Base-by-base conservation (phyloP, 2,113 vertebrate species). In the Struthidea cinerea region DNA sequence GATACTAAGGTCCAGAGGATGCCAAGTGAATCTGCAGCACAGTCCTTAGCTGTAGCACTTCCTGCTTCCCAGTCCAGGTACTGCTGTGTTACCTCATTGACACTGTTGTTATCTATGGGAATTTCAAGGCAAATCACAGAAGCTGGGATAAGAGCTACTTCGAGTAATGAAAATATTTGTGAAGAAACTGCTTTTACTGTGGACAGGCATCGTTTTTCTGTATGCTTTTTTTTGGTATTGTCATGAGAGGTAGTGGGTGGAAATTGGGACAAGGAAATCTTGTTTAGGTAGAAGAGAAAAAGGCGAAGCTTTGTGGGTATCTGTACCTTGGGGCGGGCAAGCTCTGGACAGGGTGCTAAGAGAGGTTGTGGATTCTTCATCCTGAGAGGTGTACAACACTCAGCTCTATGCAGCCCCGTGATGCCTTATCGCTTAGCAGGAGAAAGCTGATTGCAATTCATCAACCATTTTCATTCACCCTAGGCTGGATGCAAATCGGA, bases 1-100 rank as follows among this genome's bases (percentile, higher is more conserved):
- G 99, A 99, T 81, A 99, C 99, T n/a, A 99, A 99, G 97, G 96
- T 99, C 70, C 99, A 99, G 92, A 99, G 99, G 97, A 99, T 99
- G 98, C 99, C 99, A 32, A 99, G 98, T 93, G 99, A 99, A 85
- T 98, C 98, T 21, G 99, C 98, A 61, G 97, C 99, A 57, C 99
- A 99, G 57, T 98, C 99, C 53, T 97, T 99, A 98, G 98, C 99
- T 0, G 97, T 99, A 89, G 97, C 98, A 9, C 97, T 99, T 87
- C 99, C 99, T 22, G 96, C 99, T 44, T 98, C 99, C 75, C 99
- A 99, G 94, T 97, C 98, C 89, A 99, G 99, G 99, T 99, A 98
- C 52, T 74, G 26, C 14, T 59, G 4, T 41, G 28, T 79, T 87
- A 28, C 14, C 47, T 80, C 35, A 10, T n/a, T 65, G 47, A 33